Percentiles rank a stretch among this genome's conserved stretches.
phyloP scores from a whole-genome alignment of 2,888 invertebrate genomes.

The Zygothrica quintamaculata region DNA sequence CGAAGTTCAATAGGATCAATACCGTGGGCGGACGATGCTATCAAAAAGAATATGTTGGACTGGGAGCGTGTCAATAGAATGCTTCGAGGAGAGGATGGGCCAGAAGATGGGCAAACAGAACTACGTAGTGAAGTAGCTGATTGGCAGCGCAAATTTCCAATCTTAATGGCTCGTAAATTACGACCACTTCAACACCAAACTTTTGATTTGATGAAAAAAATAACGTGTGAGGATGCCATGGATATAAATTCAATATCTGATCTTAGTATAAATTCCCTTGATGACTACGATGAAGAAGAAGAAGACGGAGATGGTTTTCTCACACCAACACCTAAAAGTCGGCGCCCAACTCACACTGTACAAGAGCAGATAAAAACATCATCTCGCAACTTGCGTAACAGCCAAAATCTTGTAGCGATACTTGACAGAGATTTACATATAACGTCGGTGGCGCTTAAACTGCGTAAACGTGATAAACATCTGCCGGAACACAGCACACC shows the following conservation, averaged over 20 bases:
- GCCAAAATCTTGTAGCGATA: slow-evolving; percentile 54
- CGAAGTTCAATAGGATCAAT: slow-evolving; percentile 84
- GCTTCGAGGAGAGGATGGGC: slow-evolving; percentile 80
- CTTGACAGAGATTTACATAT: slow-evolving; percentile 74
- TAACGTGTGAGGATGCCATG: slow-evolving; percentile 41
- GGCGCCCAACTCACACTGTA: slow-evolving; percentile 26
- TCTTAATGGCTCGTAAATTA: slow-evolving; percentile 57
- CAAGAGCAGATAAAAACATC: slow-evolving; percentile 21
- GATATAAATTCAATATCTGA: slow-evolving; percentile 78
- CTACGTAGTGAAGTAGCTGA: slow-evolving; percentile 82
- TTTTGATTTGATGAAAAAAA: slow-evolving; percentile 43
- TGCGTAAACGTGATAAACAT: slow-evolving; percentile 59
- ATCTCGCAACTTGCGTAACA: slow-evolving; percentile 38
- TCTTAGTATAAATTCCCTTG: slow-evolving; percentile 77
- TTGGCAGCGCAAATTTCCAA: slow-evolving; percentile 83
- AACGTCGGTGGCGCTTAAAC: slow-evolving; percentile 73
- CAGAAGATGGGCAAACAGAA: slow-evolving; percentile 76
- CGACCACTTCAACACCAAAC: slow-evolving; percentile 55
- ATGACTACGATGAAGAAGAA: slow-evolving; percentile 66
- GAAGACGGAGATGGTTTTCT: slow-evolving; percentile 67
- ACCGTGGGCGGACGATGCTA: slow-evolving; percentile 85
- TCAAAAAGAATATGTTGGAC: slow-evolving; percentile 83
- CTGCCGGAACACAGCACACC: slow-evolving; percentile 41
- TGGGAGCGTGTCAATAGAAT: slow-evolving; percentile 84
- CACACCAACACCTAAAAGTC: slow-evolving; percentile 58